These are phyloP conservation scores for Junonia oenone DNA, from an alignment of 2,888 invertebrate species.

Conservation along the genomic window DNA sequence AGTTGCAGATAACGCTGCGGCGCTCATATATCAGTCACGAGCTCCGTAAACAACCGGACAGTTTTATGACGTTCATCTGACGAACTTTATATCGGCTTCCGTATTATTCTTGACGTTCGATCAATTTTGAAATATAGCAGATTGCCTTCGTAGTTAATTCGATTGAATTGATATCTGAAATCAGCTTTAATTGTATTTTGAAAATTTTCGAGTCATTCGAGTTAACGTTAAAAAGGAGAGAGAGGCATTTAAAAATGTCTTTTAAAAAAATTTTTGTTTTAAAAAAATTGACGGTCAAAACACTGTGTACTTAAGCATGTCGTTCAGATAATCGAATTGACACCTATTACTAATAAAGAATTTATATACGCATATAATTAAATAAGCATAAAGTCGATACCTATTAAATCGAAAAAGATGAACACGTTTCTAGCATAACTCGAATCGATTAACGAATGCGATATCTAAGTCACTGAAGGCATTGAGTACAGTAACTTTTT, in stretches of 20 bases:
- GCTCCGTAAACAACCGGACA: conserved; percentile 20
- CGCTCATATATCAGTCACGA: conserved; percentile 24
- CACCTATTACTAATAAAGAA: no score
- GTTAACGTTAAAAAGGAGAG: no score
- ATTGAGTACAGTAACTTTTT: conserved; percentile 1
- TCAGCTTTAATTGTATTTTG: no score
- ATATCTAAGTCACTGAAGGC: not conserved
- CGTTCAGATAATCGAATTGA: no score
- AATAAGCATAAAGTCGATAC: no score
- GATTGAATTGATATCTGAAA: not conserved
- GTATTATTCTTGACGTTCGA: not conserved
- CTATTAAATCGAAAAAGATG: no score
- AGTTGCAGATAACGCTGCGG: conserved; percentile 21
- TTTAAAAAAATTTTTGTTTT: no score
- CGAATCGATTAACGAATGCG: not conserved
- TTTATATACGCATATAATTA: no score
- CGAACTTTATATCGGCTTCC: conserved; percentile 6
- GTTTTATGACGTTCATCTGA: conserved; percentile 20
- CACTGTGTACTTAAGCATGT: no score
- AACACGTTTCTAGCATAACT: not conserved
- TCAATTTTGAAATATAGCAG: not conserved
- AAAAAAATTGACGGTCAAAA: no score
- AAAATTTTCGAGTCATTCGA: no score
- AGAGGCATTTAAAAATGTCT: no score
- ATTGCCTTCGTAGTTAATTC: not conserved